Evolutionary conservation across 1,140 invertebrate genomes (phyloP).

Genomic region (Frieseomelitta varia): DNA sequence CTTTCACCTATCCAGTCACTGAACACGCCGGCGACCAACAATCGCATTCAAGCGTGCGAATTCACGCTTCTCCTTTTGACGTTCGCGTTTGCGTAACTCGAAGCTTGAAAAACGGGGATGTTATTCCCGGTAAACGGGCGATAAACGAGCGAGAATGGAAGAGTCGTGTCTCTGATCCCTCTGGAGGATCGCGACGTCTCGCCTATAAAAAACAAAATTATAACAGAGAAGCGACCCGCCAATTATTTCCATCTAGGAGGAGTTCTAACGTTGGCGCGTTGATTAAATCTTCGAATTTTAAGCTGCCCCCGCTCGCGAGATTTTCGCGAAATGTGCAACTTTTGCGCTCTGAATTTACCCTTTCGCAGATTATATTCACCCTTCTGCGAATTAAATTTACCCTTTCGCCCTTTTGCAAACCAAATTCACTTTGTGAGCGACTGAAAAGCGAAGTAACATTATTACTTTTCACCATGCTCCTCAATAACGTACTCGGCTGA

Average conservation of each 20-base stretch:
- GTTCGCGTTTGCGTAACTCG: background rate
- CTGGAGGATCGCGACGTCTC: background rate
- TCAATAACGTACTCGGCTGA: no score
- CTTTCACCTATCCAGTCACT: background rate
- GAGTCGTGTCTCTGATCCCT: background rate
- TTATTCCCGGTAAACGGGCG: background rate
- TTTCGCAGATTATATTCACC: no score
- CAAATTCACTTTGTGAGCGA: no score
- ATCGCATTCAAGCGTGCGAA: background rate
- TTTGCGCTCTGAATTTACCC: no score
- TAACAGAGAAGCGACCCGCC: background rate
- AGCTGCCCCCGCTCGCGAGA: no score
- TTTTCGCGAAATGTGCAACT: no score
- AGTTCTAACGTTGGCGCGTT: background rate
- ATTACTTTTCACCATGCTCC: no score
- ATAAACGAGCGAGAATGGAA: background rate
- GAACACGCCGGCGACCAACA: background rate
- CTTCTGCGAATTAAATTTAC: no score
- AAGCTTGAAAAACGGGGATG: background rate
- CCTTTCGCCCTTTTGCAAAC: no score
- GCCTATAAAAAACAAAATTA: background rate
- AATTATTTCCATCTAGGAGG: conserved; percentile 2
- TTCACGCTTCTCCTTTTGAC: background rate
- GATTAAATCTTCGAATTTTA: no score
- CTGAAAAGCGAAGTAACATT: no score